Percentiles rank a stretch among this genome's conserved stretches.
Conservation (phyloP, 1,140 invertebrate species). For the Hormaphis cornu region DNA sequence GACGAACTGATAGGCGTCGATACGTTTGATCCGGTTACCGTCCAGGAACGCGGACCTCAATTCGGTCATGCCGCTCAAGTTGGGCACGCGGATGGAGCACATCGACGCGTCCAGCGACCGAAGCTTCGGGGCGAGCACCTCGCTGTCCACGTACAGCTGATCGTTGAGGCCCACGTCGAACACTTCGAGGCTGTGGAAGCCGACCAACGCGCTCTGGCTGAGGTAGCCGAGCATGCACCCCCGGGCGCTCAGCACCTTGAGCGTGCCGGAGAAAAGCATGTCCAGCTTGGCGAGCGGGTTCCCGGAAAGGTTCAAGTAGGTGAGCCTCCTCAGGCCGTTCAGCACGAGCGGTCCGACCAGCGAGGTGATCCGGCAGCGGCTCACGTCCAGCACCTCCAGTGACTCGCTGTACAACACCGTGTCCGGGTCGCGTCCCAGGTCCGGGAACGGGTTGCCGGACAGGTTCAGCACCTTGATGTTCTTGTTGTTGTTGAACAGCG, state of each 20-base stretch:
- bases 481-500: background rate
- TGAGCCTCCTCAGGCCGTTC: background rate
- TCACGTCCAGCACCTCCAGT: slow-evolving; percentile 18
- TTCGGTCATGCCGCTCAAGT: background rate
- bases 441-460: background rate
- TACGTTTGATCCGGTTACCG: background rate
- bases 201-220: background rate
- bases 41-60: background rate
- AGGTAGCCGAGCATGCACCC: background rate
- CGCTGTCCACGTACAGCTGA: background rate
- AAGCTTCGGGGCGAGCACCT: background rate
- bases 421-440: background rate
- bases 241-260: background rate
- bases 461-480: slow-evolving; percentile 14
- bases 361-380: background rate
- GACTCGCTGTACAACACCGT: slow-evolving; percentile 25
- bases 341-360: background rate
- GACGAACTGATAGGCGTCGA: background rate
- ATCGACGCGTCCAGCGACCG: background rate
- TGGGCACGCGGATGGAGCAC: slow-evolving; percentile 2
- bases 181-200: background rate
- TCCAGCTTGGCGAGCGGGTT: background rate
- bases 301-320: background rate
- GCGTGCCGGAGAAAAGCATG: background rate
- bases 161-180: background rate